phyloP scores from a whole-genome alignment of 2,888 invertebrate species.

The Esperia sulphurella region DNA sequence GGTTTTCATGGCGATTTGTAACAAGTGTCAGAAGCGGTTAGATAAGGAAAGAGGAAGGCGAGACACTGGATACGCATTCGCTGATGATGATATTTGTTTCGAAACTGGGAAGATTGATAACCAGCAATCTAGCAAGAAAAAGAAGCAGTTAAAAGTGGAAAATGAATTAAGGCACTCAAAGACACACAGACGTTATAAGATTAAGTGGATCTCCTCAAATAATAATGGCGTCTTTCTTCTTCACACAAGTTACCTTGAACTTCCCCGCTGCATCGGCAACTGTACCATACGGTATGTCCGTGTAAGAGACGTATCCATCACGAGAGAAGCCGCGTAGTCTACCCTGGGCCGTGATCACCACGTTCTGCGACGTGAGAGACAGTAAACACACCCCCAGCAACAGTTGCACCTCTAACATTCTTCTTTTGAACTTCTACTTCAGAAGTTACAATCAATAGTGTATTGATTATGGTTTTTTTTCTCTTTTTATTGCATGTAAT shows the following conservation, averaged over 20 bases:
- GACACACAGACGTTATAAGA: too few relatives aligned
- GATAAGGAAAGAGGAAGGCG: too few relatives aligned
- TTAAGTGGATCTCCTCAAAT: too few relatives aligned
- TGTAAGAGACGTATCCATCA: constrained; percentile 53
- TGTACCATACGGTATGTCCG: constrained; percentile 60
- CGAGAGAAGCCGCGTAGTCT: constrained; percentile 37
- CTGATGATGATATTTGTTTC: too few relatives aligned
- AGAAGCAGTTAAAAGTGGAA: too few relatives aligned
- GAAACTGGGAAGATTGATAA: too few relatives aligned
- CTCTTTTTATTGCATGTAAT: too few relatives aligned
- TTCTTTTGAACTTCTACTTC: neutral
- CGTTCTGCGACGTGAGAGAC: constrained; percentile 5
- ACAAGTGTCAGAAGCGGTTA: too few relatives aligned
- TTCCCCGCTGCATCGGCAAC: constrained; percentile 27
- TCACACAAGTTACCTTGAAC: constrained; percentile 54
- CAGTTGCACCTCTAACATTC: neutral
- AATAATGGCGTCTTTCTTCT: neutral
- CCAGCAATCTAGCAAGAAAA: too few relatives aligned
- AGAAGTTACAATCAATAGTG: neutral
- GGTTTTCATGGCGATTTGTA: neutral
- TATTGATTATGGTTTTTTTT: too few relatives aligned
- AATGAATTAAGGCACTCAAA: too few relatives aligned
- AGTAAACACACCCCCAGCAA: neutral
- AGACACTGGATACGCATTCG: too few relatives aligned
- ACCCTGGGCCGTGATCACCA: constrained; percentile 54